Evolutionary conservation across 2,888 invertebrate genomes (phyloP), one percentile per base, ranked within the genome.

Genomic region (Pasiphila rectangulata): DNA sequence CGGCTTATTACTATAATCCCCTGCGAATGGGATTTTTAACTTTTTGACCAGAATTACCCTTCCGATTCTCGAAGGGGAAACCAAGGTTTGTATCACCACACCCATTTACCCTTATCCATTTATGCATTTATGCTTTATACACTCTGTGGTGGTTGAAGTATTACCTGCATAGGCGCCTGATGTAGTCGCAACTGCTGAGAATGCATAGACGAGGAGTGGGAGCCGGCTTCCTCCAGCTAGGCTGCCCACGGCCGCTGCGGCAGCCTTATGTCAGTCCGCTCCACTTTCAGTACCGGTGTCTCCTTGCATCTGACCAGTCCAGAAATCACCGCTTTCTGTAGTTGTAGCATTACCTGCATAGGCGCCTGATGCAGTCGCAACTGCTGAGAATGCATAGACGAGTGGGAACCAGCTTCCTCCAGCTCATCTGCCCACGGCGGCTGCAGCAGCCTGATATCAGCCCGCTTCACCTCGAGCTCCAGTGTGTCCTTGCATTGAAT

Each of bases 341-440:
- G n/a, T n/a, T n/a, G n/a, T n/a, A n/a, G n/a, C n/a, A n/a, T 54
- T 15, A 84, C 83, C 73, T 80, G 78, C 46, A 75, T 64, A n/a
- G 83, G 71, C 32, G 72, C 66, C 30, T 79, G 76, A 54, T 75
- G 89, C 54, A 69, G 63, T 1, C 79, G 67, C 46, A 78, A 51
- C 47, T 71, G 85, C 61, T 73, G 79, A 49, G 69, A 76, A 69
- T 78, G 83, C 68, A 79, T 69, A 50, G 75, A 62, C 15, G 74
- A 67, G 39, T 80, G 81, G 2, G 83, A 74, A 23, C 86, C 85
- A 0, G 91, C 85, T 64, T 94, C 94, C 66, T 94, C 96, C 48
- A 98, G 80, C 83, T 99, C 98, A 68, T 99, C 99, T 86, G 95
- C 96, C 98, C 99, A 99, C 0, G 98, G 99, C 9, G 98, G 97